phyloP scores from a whole-genome alignment of 2,888 invertebrate species.

The Tachina lurida region DNA sequence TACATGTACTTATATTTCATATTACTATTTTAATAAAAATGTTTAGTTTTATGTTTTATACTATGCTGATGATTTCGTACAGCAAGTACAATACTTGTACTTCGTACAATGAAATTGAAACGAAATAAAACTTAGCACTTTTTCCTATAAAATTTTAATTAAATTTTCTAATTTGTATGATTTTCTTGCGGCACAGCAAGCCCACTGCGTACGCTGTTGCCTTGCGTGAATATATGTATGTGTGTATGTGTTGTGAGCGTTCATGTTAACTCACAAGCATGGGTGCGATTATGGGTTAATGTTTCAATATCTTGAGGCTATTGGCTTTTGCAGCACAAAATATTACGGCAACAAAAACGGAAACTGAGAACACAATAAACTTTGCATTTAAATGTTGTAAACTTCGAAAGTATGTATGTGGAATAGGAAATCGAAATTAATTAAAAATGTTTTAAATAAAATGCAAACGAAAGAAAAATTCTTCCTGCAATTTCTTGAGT shows the following conservation, averaged over 20 bases:
- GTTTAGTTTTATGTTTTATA: not conserved
- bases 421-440: slow-evolving; percentile 25
- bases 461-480: not conserved
- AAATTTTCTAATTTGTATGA: slow-evolving; percentile 70
- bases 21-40: slow-evolving; percentile 18
- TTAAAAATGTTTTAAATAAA: slow-evolving; percentile 25
- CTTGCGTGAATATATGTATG: not conserved
- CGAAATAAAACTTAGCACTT: slow-evolving; percentile 40
- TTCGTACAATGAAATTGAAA: slow-evolving; percentile 45
- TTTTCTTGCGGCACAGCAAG: slow-evolving; percentile 16
- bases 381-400: slow-evolving; percentile 28
- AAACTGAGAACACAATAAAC: slow-evolving; percentile 26
- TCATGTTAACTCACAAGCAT: slow-evolving; percentile 9
- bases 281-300: slow-evolving; percentile 47
- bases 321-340: slow-evolving; percentile 60
- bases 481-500: no score
- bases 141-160: slow-evolving; percentile 68
- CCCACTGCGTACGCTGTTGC: slow-evolving; percentile 30
- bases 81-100: not conserved
- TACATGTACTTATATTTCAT: not conserved
- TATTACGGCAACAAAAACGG: slow-evolving; percentile 3
- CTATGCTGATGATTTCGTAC: slow-evolving; percentile 31
- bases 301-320: slow-evolving; percentile 72
- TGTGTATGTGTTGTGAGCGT: not conserved
- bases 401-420: slow-evolving; percentile 2